phyloP scores from a whole-genome alignment of 2,888 invertebrate species.

The Meandrusa payeni region DNA sequence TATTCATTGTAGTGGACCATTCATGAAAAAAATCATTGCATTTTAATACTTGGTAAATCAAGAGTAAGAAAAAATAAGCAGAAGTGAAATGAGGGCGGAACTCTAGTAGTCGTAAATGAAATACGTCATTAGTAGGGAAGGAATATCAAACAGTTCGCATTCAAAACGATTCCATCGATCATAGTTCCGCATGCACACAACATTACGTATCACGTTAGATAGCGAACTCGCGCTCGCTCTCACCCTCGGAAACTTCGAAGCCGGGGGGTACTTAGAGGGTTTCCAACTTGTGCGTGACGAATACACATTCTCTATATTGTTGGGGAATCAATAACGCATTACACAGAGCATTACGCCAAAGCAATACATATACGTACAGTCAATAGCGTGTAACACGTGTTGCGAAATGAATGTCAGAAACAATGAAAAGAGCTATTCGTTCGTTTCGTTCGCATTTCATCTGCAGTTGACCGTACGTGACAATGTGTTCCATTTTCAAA shows the following conservation, averaged over 20 bases:
- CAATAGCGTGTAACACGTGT: slow-evolving; percentile 1
- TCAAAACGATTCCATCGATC: slow-evolving; percentile 14
- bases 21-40: too few relatives aligned
- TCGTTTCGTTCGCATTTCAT: too few relatives aligned
- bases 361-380: too few relatives aligned
- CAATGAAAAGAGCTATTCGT: not conserved
- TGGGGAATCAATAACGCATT: slow-evolving; percentile 52
- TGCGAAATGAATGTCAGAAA: not conserved
- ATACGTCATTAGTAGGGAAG: too few relatives aligned
- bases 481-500: too few relatives aligned
- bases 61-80: too few relatives aligned
- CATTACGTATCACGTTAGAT: slow-evolving; percentile 13
- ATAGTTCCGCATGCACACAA: not conserved
- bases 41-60: too few relatives aligned
- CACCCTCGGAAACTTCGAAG: slow-evolving; percentile 18
- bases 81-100: too few relatives aligned
- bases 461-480: too few relatives aligned
- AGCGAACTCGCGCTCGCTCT: slow-evolving; percentile 4
- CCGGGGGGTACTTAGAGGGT: slow-evolving; percentile 26
- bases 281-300: slow-evolving; percentile 53
- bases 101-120: too few relatives aligned
- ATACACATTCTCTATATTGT: slow-evolving; percentile 47
- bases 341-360: not conserved
- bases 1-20: too few relatives aligned
- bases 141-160: not conserved